Conservation (phyloP, 2,888 invertebrate species). For the Stenolophus ochropezus region DNA sequence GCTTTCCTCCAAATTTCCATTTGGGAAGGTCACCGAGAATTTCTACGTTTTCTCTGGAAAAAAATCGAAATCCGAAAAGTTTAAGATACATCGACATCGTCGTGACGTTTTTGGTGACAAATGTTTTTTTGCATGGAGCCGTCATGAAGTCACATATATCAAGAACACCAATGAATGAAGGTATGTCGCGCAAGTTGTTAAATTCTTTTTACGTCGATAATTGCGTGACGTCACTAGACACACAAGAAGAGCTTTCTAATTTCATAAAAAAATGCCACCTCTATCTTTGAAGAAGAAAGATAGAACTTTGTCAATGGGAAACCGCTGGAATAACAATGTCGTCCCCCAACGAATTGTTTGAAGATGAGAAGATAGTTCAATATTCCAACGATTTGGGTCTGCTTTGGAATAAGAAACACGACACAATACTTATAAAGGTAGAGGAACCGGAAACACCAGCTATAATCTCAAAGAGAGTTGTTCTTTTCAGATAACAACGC, state of each 20-base stretch:
- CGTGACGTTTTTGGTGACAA: neutral
- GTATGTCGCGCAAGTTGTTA: neutral
- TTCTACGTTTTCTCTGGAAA: neutral
- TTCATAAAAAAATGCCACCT: neutral
- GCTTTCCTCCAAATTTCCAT: neutral
- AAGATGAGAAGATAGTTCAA: neutral
- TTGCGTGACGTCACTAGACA: neutral
- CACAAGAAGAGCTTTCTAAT: neutral
- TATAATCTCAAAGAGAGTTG: too few species aligned
- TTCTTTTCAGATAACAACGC: too few species aligned
- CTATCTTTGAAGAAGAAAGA: neutral
- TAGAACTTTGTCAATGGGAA: neutral
- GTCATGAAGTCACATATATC: neutral
- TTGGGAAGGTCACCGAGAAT: neutral
- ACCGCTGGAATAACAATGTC: neutral
- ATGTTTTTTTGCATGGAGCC: neutral
- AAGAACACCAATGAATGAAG: neutral
- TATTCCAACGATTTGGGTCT: neutral
- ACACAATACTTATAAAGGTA: constrained; percentile 51
- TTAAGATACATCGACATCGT: neutral
- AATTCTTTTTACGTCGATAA: neutral
- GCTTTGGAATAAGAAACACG: neutral
- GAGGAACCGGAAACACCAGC: too few species aligned
- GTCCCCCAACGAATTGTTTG: neutral
- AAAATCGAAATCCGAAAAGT: neutral